These are phyloP conservation scores for Caenorhabditis remanei DNA, from an alignment of 1,140 invertebrate species.

Conservation along the genomic window DNA sequence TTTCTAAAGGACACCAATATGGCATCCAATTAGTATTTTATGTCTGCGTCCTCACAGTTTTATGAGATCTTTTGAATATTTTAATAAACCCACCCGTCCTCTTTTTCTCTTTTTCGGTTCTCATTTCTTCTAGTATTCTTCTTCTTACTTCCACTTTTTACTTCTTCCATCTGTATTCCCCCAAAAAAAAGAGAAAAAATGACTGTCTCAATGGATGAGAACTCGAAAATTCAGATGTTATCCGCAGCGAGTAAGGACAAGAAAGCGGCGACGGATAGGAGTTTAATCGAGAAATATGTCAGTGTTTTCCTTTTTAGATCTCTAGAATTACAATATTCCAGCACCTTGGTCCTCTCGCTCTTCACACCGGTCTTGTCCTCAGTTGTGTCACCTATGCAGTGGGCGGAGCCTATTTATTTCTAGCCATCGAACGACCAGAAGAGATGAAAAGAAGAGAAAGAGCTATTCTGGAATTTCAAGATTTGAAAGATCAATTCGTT, in stretches of 20 bases:
- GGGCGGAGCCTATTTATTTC: constrained; percentile 55
- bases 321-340: background rate
- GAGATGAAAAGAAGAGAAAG: constrained; percentile 52
- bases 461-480: constrained; percentile 24
- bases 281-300: constrained; percentile 40
- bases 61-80: constrained; percentile 52
- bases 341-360: constrained; percentile 29
- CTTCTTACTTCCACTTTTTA: too few relatives aligned
- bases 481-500: constrained; percentile 30
- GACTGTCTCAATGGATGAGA: constrained; percentile 38
- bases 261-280: constrained; percentile 19
- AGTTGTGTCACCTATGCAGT: constrained; percentile 56
- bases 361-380: constrained; percentile 54
- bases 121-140: background rate
- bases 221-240: constrained; percentile 36
- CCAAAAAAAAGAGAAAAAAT: background rate
- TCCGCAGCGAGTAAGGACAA: constrained; percentile 36
- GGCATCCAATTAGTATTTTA: constrained; percentile 56
- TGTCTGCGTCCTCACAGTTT: constrained; percentile 30
- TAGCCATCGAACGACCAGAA: constrained; percentile 55
- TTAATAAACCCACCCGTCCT: constrained; percentile 20
- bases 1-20: background rate
- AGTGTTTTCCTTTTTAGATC: background rate
- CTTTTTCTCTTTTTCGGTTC: background rate
- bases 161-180: too few relatives aligned